Evolutionary conservation across 2,797 vertebrate genomes (phyloP), one percentile per base, ranked within the genome.

Genomic region (Lagocephalus sceleratus): DNA sequence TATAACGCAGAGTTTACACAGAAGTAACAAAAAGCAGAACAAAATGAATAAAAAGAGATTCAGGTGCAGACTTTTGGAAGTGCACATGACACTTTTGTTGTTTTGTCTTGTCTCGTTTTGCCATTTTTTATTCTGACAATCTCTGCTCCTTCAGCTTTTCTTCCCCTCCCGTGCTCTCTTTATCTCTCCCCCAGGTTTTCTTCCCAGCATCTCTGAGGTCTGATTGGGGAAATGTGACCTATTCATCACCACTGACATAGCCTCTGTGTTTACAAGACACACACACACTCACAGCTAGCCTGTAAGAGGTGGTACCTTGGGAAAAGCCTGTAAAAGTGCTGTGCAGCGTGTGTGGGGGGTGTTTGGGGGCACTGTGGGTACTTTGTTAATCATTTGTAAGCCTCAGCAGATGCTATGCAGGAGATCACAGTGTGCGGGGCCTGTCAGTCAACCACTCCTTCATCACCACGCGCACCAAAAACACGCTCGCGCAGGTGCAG

Each of bases 321-420:
- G 29, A 70, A 49, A 56, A 25, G 26, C 63, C 56, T 66, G 57
- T 79, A 70, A 71, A 73, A 63, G 65, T 66, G 67, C 74, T 73
- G 60, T 51, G 11, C 70, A 68, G 39, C 49, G 54, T 42, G 46
- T 46, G 21, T 39, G 51, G 54, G 49, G 41, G 50, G 74, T 73
- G 75, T 35, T 35, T 14, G 32, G 32, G 32, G 32, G 8, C 32
- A 35, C 22, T 75, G 66, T 54, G 66, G 68, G 66, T 83, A 83
- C 75, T 83, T 82, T 85, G 83, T 86, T 86, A 74, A 80, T 90
- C 80, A 89, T 90, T 89, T 88, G 85, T 89, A 88, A 88, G 78
- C 73, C 67, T 52, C 55, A 71, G 56, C 78, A 86, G 85, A 88
- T 81, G 88, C 66, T 75, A 79, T 54, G 67, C 75, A 76, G 73